Evolutionary conservation across 2,888 invertebrate species (phyloP).

Genomic region (Pterostichus niger): DNA sequence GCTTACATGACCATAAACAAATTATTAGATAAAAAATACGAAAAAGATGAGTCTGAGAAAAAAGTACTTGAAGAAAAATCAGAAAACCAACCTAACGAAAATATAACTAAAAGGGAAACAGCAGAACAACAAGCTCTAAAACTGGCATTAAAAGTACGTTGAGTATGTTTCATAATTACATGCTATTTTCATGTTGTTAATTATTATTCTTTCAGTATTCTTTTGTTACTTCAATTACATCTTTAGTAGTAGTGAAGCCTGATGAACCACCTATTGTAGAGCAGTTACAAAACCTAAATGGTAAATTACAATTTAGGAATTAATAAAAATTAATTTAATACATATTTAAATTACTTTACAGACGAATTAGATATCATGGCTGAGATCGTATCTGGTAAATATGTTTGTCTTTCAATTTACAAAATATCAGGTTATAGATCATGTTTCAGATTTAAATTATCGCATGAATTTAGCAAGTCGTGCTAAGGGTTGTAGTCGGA

Average conservation of each 20-base stretch:
- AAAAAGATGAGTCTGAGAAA: conserved; percentile 66
- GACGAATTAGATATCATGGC: neutral
- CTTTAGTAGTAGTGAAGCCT: conserved; percentile 67
- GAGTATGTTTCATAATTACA: too few relatives aligned
- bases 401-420: too few relatives aligned
- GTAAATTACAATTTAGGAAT: neutral
- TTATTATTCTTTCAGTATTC: conserved; percentile 67
- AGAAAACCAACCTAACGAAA: too few relatives aligned
- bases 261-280: conserved; percentile 25
- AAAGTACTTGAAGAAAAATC: neutral
- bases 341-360: neutral
- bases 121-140: conserved; percentile 79
- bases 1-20: conserved; percentile 82
- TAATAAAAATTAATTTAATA: neutral
- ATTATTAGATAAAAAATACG: conserved; percentile 78
- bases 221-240: conserved; percentile 67
- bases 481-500: too few relatives aligned
- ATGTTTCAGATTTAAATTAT: too few relatives aligned
- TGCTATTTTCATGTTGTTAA: neutral
- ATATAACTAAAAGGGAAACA: conserved; percentile 68
- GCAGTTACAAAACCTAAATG: too few relatives aligned
- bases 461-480: too few relatives aligned
- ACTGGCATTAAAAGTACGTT: conserved; percentile 78
- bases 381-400: too few relatives aligned
- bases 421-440: too few relatives aligned